Conservation (phyloP, 2,888 invertebrate genomes). For the Agrochola lychnidis region DNA sequence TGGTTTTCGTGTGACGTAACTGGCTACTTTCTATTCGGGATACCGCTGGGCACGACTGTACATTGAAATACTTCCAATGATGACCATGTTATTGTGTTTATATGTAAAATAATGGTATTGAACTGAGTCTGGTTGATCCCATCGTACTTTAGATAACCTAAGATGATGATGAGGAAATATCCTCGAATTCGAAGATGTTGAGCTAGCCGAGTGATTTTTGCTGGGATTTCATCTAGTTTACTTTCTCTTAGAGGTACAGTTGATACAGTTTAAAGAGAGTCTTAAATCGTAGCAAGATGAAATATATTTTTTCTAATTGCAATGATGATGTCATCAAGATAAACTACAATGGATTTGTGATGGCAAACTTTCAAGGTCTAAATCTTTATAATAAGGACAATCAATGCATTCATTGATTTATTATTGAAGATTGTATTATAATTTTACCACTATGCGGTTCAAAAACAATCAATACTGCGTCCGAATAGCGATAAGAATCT, state of each 20-base stretch:
- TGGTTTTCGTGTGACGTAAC: conserved; percentile 73
- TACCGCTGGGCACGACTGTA: conserved; percentile 47
- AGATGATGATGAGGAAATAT: conserved; percentile 4
- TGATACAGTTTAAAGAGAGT: not conserved
- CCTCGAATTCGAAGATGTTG: conserved; percentile 3
- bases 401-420: not conserved
- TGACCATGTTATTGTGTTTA: conserved; percentile 36
- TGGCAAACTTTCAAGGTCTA: not conserved
- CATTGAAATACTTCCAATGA: conserved; percentile 45
- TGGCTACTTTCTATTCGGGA: conserved; percentile 68
- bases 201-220: not conserved
- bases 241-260: not conserved
- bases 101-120: conserved; percentile 17
- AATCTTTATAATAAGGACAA: not conserved
- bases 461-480: conserved; percentile 12
- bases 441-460: not conserved
- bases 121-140: not conserved
- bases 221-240: not conserved
- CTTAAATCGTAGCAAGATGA: not conserved
- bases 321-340: not conserved
- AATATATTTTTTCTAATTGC: not conserved
- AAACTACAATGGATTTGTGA: not conserved
- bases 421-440: not conserved
- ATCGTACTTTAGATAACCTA: conserved; percentile 1
- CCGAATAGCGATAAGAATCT: conserved; percentile 34